phyloP scores from a whole-genome alignment of 2,888 invertebrate species.

The Rhyacophila evoluta region DNA sequence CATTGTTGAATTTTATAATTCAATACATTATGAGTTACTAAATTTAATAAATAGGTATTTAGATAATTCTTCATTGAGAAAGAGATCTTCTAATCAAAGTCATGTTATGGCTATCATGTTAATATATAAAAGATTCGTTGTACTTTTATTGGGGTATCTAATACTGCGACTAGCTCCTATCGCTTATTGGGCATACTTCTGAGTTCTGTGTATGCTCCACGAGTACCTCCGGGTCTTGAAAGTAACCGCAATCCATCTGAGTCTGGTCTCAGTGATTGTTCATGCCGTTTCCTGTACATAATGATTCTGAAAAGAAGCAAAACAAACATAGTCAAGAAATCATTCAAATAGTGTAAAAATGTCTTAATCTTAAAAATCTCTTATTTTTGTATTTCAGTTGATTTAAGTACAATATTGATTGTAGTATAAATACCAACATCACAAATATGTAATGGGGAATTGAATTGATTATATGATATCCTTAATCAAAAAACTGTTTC shows the following conservation, averaged over 20 bases:
- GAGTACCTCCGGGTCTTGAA: constrained; percentile 52
- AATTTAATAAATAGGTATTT: too few species aligned
- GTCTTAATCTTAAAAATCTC: background rate
- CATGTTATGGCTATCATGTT: background rate
- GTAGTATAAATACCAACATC: too few species aligned
- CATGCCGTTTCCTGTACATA: constrained; percentile 64
- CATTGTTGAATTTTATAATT: too few species aligned
- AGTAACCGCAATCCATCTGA: constrained; percentile 64
- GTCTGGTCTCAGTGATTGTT: constrained; percentile 55
- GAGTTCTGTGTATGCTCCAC: constrained; percentile 65
- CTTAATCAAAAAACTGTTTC: too few species aligned
- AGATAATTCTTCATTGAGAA: too few species aligned
- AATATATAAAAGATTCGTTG: constrained; percentile 10
- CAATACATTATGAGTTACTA: too few species aligned
- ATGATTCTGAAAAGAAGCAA: constrained; percentile 61
- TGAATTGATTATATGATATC: too few species aligned
- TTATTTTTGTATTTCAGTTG: too few species aligned
- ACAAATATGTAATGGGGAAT: too few species aligned
- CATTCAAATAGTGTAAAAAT: background rate
- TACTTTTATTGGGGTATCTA: background rate
- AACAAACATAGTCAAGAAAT: constrained; percentile 37
- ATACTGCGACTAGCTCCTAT: background rate
- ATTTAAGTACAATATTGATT: background rate
- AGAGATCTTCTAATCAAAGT: background rate
- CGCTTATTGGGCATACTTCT: constrained; percentile 59